Evolutionary conservation across 2,888 invertebrate species (phyloP).

Genomic region (Drosophila monieri): DNA sequence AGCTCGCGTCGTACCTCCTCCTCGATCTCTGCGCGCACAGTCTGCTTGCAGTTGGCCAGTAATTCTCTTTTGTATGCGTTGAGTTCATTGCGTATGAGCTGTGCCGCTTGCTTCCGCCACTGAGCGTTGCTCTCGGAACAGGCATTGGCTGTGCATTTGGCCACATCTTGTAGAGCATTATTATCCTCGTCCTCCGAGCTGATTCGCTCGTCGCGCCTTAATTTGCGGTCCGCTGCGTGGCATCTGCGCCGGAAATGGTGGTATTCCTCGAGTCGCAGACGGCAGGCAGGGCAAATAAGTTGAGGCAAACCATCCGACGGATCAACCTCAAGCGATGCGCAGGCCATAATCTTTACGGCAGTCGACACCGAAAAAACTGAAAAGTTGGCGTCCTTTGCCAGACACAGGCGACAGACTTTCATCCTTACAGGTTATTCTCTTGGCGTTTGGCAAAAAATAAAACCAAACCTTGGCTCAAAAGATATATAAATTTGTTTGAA

Average conservation of each 20-base stretch:
- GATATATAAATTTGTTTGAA: too few relatives aligned
- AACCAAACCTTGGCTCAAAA: not conserved
- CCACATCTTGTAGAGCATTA: slow-evolving; percentile 49
- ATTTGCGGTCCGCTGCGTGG: slow-evolving; percentile 51
- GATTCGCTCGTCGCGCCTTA: slow-evolving; percentile 26
- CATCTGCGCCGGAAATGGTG: slow-evolving; percentile 64
- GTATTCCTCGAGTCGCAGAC: slow-evolving; percentile 61
- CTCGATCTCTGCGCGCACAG: slow-evolving; percentile 66
- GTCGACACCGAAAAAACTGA: slow-evolving; percentile 20
- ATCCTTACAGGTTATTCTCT: slow-evolving; percentile 36
- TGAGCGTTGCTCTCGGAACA: slow-evolving; percentile 57
- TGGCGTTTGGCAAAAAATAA: not conserved
- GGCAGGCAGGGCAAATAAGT: slow-evolving; percentile 52
- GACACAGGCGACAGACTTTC: slow-evolving; percentile 55
- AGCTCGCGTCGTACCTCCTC: slow-evolving; percentile 57
- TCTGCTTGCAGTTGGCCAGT: slow-evolving; percentile 47
- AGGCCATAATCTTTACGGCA: slow-evolving; percentile 44
- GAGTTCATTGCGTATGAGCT: slow-evolving; percentile 51
- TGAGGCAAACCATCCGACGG: slow-evolving; percentile 54
- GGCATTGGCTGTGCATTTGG: slow-evolving; percentile 28
- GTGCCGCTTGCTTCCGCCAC: slow-evolving; percentile 61
- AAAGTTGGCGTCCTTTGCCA: slow-evolving; percentile 52
- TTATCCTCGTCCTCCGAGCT: slow-evolving; percentile 11
- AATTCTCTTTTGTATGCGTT: slow-evolving; percentile 59
- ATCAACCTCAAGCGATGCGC: slow-evolving; percentile 59